phyloP scores from a whole-genome alignment of 1,140 invertebrate species.

The Stegodyphus dumicola region DNA sequence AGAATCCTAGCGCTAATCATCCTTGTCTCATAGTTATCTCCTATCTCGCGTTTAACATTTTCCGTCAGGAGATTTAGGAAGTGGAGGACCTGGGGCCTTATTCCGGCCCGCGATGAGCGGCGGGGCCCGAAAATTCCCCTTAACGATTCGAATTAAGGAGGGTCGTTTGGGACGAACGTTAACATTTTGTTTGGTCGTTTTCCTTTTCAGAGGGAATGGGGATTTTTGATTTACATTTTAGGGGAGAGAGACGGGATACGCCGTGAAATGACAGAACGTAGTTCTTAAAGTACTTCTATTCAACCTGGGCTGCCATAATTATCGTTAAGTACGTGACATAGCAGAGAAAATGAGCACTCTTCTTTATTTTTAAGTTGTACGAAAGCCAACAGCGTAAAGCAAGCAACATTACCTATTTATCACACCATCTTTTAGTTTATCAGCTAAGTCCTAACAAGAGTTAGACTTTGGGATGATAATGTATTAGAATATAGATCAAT shows the following conservation, averaged over 20 bases:
- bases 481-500: too few species aligned
- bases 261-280: too few species aligned
- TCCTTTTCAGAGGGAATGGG: constrained; percentile 9
- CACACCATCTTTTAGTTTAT: too few species aligned
- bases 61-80: constrained; percentile 56
- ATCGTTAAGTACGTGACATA: too few species aligned
- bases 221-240: constrained; percentile 11
- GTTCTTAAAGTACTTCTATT: too few species aligned
- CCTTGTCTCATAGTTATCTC: constrained; percentile 22
- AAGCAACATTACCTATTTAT: too few species aligned
- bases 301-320: too few species aligned
- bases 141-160: constrained; percentile 55
- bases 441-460: too few species aligned
- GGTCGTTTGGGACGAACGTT: constrained; percentile 30
- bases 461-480: too few species aligned
- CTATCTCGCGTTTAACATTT: constrained; percentile 51
- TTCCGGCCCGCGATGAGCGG: constrained; percentile 7
- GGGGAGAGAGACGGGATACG: neutral
- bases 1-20: constrained; percentile 42
- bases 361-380: too few species aligned
- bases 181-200: constrained; percentile 17
- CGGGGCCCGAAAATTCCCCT: neutral
- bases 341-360: too few species aligned
- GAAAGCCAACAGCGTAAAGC: too few species aligned
- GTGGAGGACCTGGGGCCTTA: constrained; percentile 2